Base-by-base conservation (phyloP, 2,888 invertebrate species). In the Cantharis rustica region DNA sequence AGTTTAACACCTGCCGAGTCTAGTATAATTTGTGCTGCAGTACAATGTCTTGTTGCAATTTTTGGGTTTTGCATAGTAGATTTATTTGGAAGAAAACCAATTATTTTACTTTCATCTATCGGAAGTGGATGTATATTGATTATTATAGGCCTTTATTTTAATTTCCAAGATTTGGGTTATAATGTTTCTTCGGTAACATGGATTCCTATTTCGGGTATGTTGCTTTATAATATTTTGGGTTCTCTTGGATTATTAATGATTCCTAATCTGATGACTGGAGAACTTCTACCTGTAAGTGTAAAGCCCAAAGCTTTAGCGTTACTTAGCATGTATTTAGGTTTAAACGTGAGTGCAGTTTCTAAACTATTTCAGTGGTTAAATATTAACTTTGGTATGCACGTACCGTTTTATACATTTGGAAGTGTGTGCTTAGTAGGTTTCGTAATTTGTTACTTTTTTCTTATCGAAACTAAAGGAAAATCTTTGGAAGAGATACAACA, bases 81-180 rank as follows among this genome's bases (percentile, higher is more conserved):
- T 68, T 77, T 79, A 64, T 85, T 85, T 16, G 91, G 90, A 5
- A 81, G 90, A 61, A 85, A 87, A 73, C 84, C 86, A 16, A 83
- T 91, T 15, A 83, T 90, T 3, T 82, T 90, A 9, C 75, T 86
- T 27, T 89, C 89, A 0, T 90, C 91, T 13, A 84, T 91, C 0
- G 89, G 91, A 3, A 78, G 80, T 64, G 81, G 79, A 20, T 1
- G 80, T 11, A 69, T 80, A 16, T 69, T 84, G 11, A 75, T 78
- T 10, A 72, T 79, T n/a, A 79, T 81, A 75, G 82, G 81, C 9
- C n/a, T 81, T 11, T 84, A 83, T 69, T 84, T 84, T 68, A 74
- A 76, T 11, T 79, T 83, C 17, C 66, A 70, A 17, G 16, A 26
- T 7, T 11, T 23, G 47, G 76, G 74, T 10, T 81, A 80, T 4